Conservation (phyloP, 2,888 invertebrate species). For the Athalia circularis region DNA sequence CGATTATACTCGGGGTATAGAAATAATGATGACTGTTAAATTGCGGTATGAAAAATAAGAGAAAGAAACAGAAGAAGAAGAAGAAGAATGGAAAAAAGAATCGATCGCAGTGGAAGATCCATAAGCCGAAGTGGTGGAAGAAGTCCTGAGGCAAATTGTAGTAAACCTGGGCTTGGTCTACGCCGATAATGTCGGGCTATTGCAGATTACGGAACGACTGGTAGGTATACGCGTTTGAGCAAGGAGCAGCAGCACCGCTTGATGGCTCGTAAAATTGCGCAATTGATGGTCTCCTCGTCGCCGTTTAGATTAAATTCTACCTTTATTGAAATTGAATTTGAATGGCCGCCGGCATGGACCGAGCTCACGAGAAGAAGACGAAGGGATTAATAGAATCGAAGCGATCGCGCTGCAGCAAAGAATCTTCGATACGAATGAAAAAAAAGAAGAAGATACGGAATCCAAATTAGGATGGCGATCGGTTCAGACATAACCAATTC, state of each 20-base stretch:
- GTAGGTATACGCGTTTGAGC: conserved; percentile 47
- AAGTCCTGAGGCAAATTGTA: conserved; percentile 17
- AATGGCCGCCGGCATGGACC: conserved; percentile 37
- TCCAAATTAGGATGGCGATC: no score
- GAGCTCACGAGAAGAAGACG: background rate
- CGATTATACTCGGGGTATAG: background rate
- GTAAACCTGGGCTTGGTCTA: conserved; percentile 35
- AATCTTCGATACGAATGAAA: no score
- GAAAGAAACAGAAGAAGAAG: background rate
- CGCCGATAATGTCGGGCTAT: conserved; percentile 47
- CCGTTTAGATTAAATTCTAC: conserved; percentile 51
- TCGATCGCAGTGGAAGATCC: conserved; percentile 19
- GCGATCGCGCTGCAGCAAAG: background rate
- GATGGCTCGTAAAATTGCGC: conserved; percentile 53
- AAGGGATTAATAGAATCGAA: background rate
- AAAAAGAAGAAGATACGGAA: no score
- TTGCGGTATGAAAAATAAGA: background rate
- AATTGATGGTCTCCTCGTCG: conserved; percentile 46
- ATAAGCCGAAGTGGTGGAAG: background rate
- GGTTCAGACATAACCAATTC: no score
- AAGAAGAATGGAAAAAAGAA: background rate
- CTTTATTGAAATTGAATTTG: conserved; percentile 54
- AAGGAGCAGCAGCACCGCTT: conserved; percentile 47
- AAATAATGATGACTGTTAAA: background rate
- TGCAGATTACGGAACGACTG: conserved; percentile 53